Base-by-base conservation (phyloP, 64 coral and sea anemone species). In the Astreopora myriophthalma region DNA sequence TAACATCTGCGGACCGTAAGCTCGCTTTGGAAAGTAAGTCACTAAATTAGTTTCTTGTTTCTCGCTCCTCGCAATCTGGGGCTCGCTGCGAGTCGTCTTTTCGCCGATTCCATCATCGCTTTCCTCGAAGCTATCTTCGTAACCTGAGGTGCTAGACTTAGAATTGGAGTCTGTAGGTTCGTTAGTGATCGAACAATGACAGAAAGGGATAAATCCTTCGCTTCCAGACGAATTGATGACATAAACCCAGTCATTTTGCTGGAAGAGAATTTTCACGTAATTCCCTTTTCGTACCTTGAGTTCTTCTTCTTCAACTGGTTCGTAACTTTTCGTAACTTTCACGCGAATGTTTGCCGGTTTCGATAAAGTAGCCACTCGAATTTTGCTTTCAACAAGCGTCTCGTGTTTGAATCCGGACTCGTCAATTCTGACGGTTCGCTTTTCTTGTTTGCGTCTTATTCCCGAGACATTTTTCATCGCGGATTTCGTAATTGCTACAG, bases 331-430 rank as follows among this genome's bases (percentile, higher is more conserved):
- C 44, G 68, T 39, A 17, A 94, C 72, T 76, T 98, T 94, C 5
- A 94, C 96, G 34, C 92, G 57, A 25, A 98, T 92, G 51, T 98
- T 98, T 17, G 96, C 96, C 5, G 96, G 96, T 92, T 94, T 98
- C 10, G 74, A 75, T 1, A 71, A 68, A 39, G 88, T 84, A 28
- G 96, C 96, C n/a, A 33, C 44, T 71, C 38, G 79, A 27, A 98
- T 87, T 89, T 98, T 98, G 64, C 92, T 57, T 34, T 98, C 96
- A 71, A 79, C 44, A 14, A 76, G 83, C 32, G 55, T 88, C 74
- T 98, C 92, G 20, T 91, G 80, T 39, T 82, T 90, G 14, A 78
- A 72, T 32, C 64, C 34, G 11, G 87, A 52, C 42, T 93, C 91
- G n/a, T 80, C 81, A 10, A 96, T 96, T 52, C 95, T 87, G 30